phyloP scores from a whole-genome alignment of 2,888 invertebrate species.

The Graphium colonna region DNA sequence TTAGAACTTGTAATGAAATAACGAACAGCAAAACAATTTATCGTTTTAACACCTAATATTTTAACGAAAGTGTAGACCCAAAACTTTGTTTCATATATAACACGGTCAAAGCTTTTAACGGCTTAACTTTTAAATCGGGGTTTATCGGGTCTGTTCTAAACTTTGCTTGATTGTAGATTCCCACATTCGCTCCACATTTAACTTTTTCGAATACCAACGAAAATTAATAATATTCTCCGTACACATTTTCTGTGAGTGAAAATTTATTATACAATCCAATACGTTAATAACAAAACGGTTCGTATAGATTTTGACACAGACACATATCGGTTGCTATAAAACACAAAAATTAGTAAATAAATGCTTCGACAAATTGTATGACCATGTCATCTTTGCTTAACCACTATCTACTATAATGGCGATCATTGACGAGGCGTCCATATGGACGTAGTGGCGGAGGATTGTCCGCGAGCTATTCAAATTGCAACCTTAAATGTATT shows the following conservation, averaged over 20 bases:
- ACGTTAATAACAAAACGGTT: neutral
- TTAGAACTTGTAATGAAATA: neutral
- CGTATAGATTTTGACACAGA: no score
- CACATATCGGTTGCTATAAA: no score
- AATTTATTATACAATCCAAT: neutral
- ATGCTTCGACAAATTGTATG: no score
- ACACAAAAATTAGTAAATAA: no score
- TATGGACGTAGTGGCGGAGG: no score
- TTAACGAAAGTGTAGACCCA: constrained; percentile 21
- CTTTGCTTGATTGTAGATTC: constrained; percentile 11
- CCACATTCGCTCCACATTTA: constrained; percentile 3
- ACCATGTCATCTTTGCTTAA: no score
- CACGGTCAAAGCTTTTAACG: constrained; percentile 23
- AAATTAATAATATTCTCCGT: neutral
- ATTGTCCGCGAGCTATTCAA: no score
- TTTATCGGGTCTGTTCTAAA: constrained; percentile 22
- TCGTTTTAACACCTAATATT: constrained; percentile 22
- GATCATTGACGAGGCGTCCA: no score
- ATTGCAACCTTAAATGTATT: no score
- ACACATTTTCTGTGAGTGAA: neutral
- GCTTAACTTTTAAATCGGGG: constrained; percentile 24
- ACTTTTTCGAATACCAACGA: constrained; percentile 3
- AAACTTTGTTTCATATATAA: constrained; percentile 22
- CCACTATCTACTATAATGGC: no score
- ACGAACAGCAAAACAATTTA: constrained; percentile 18